Evolutionary conservation across 2,888 invertebrate genomes (phyloP).

Genomic region (Spisula solida): DNA sequence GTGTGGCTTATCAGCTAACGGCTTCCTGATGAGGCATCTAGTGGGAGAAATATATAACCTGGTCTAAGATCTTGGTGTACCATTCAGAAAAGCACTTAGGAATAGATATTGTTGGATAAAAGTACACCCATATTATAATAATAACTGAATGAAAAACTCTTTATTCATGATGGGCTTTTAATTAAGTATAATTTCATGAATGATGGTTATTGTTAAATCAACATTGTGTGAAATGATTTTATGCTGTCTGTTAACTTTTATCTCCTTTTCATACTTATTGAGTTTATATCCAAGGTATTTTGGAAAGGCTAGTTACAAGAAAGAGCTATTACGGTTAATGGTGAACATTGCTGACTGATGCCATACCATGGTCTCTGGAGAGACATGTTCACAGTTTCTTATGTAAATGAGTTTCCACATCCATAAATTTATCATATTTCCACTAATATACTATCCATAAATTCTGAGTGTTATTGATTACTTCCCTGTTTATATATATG

Average conservation of each 20-base stretch:
- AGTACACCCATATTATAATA: too few relatives aligned
- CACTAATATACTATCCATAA: conserved; percentile 7
- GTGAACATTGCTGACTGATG: conserved; percentile 6
- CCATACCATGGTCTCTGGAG: conserved; percentile 50
- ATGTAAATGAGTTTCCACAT: conserved; percentile 57
- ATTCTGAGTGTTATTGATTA: conserved; percentile 39
- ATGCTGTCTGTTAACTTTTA: too few relatives aligned
- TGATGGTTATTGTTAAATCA: too few relatives aligned
- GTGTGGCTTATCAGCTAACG: conserved; percentile 45
- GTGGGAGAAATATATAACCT: conserved; percentile 9
- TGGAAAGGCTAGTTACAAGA: background rate
- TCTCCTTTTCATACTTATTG: too few relatives aligned
- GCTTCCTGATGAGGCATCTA: conserved; percentile 8
- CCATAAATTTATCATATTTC: conserved; percentile 44
- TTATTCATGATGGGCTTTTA: too few relatives aligned
- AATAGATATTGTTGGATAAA: too few relatives aligned
- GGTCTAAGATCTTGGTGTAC: background rate
- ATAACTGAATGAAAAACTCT: too few relatives aligned
- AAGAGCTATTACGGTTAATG: conserved; percentile 16
- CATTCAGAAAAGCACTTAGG: background rate
- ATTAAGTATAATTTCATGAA: too few relatives aligned
- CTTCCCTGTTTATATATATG: background rate
- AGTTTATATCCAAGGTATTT: background rate
- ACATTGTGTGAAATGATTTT: too few relatives aligned
- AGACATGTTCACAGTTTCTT: conserved; percentile 58